Base-by-base conservation (phyloP, 2,797 vertebrate genomes). In the Silurus lanzhouensis region DNA sequence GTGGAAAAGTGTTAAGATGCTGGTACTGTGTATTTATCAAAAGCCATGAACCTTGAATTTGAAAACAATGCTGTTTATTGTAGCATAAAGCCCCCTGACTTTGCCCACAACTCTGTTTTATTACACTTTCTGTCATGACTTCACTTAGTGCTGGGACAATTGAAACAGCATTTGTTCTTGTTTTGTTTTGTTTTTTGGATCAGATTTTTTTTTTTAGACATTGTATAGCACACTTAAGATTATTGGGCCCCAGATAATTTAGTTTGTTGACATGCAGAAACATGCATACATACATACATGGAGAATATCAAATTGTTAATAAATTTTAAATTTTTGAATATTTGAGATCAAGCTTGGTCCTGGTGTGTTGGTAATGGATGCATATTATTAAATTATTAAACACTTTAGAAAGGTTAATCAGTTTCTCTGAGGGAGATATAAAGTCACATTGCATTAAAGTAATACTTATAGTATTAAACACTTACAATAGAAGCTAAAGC, bases 1-100 rank as follows among this genome's bases (percentile, higher is more conserved):
- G 87, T 84, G 82, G 81, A 82, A 86, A 86, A 82, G 86, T 84
- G 86, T 87, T 81, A 88, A 88, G 78, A 84, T 78, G 71, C 58
- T 10, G 63, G 81, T 81, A 84, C 84, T 63, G 57, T 48, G 15
- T 85, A 85, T 90, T 88, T 85, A 88, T 90, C 88, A 87, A 86
- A 87, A 85, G 68, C 81, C 68, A 48, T 85, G 84, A 88, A 88
- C 88, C 87, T 86, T 87, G 88, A 87, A 82, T 87, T 83, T 83
- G 75, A 87, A 86, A 75, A 72, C 82, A 77, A 71, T 83, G 86
- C 58, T 74, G 64, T 75, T 77, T 20, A 31, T 38, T 74, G 78
- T 61, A 57, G 84, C 78, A 7, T 22, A 19, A n/a, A 48, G 64
- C 52, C 27, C 58, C 46, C 6, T 55, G 58, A 52, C 68, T 68